These are phyloP conservation scores for Crocidura indochinensis DNA, from an alignment of 2,797 vertebrate genomes.

Conservation along the genomic window DNA sequence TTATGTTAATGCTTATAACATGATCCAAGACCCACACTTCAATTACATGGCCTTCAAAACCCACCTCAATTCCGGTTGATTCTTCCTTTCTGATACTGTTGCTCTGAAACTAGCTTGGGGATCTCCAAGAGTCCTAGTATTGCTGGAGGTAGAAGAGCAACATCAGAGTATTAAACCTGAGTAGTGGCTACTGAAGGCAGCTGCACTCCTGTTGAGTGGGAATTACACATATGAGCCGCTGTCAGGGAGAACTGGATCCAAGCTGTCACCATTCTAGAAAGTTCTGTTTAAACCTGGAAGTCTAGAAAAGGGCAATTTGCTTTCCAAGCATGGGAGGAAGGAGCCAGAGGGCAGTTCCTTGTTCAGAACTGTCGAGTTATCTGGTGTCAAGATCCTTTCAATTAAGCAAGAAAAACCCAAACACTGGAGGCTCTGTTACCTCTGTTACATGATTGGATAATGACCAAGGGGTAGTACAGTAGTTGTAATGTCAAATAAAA, in stretches of 20 bases:
- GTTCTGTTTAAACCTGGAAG: background rate
- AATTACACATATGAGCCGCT: background rate
- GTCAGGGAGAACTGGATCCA: background rate
- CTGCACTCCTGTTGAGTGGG: background rate
- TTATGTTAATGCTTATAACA: background rate
- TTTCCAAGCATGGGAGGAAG: background rate
- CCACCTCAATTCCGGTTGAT: too few relatives aligned
- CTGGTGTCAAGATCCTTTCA: conserved; percentile 54
- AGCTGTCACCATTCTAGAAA: background rate
- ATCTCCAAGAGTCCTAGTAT: accelerated
- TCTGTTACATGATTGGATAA: conserved; percentile 65
- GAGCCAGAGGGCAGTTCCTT: conserved; percentile 26
- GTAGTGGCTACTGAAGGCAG: background rate
- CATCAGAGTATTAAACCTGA: background rate
- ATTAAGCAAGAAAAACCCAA: conserved; percentile 69
- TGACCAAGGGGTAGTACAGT: conserved; percentile 65
- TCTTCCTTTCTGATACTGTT: background rate
- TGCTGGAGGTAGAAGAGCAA: background rate
- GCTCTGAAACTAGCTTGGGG: background rate
- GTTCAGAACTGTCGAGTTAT: conserved; percentile 61
- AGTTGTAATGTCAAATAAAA: conserved; percentile 80
- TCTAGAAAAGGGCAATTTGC: background rate
- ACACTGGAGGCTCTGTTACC: conserved; percentile 31
- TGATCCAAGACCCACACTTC: background rate
- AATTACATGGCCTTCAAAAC: background rate